Base-by-base conservation (phyloP, 2,888 invertebrate species). In the Andricus quercusramuli region DNA sequence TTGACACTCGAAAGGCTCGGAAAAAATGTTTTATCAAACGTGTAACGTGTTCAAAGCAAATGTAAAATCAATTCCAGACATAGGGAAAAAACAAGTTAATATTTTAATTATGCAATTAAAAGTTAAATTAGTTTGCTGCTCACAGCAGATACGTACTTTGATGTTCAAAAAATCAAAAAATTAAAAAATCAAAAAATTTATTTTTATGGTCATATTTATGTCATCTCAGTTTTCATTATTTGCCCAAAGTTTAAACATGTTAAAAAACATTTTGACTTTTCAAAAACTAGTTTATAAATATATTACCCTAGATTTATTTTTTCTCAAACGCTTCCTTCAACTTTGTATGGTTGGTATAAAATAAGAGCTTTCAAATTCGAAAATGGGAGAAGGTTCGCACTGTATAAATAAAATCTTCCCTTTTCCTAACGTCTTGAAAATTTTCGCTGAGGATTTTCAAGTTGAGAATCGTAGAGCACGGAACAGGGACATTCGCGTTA, bases 401-500 rank as follows among this genome's bases (percentile, higher is more conserved):
- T 67, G 25, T n/a, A 67, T 41, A n/a, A 67, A 44, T 9, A 44
- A 67, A 67, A 67, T 66, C 32, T 11, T 20, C 20, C 37, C 41
- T 41, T 44, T 25, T 68, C 41, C 13, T 17, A 17, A 17, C 22
- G 25, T 22, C 44, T 68, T 22, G 25, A 17, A 47, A 68, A 17
- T 22, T 41, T 67, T 44, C 41, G 13, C 9, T n/a, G 22, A 67
- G 44, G 15, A 67, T 67, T 67, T 67, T 67, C 67, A 41, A 67
- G 67, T 67, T 67, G 67, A 67, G 22, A 67, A 67, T 67, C 67
- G 22, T 3, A 59, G 56, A 59, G 56, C 56, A 11, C 37, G 8
- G 37, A 37, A 41, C 29, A 56, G 65, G 13, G 65, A 44, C 32
- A 64, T 76, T 79, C 37, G 41, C 64, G 79, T 80, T 81, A 83